Percentiles rank a stretch among this genome's conserved stretches.
phyloP scores from a whole-genome alignment of 2,888 invertebrate species.

The Leptinotarsa juncta region DNA sequence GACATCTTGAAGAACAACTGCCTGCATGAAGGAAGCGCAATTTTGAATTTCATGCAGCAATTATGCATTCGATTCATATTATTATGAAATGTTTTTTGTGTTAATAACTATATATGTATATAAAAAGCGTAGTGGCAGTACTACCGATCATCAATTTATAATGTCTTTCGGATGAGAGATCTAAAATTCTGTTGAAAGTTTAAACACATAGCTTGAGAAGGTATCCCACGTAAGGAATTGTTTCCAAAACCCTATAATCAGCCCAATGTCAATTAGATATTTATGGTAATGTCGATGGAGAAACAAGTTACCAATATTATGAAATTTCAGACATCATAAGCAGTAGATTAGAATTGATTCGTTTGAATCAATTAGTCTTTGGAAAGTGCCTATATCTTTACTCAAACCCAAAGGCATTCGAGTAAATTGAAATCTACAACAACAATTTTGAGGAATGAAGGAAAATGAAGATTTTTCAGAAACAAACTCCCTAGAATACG shows the following conservation, averaged over 20 bases:
- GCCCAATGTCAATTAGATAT: not conserved
- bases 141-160: slow-evolving; percentile 34
- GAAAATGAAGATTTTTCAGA: too few species aligned
- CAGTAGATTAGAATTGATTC: not conserved
- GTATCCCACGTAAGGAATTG: not conserved
- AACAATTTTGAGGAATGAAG: not conserved
- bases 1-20: slow-evolving; percentile 51
- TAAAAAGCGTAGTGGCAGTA: slow-evolving; percentile 33
- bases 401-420: not conserved
- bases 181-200: slow-evolving; percentile 33
- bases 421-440: not conserved
- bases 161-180: slow-evolving; percentile 26
- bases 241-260: slow-evolving; percentile 15
- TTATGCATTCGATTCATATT: slow-evolving; percentile 65
- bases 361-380: not conserved
- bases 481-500: too few species aligned
- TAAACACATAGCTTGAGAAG: slow-evolving; percentile 5
- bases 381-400: not conserved
- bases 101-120: slow-evolving; percentile 33
- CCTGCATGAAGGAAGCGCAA: slow-evolving; percentile 59
- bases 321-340: not conserved
- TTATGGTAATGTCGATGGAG: not conserved
- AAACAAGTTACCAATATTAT: not conserved
- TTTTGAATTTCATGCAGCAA: slow-evolving; percentile 66
- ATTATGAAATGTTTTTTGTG: slow-evolving; percentile 49